Evolutionary conservation across 1,140 invertebrate species (phyloP).

Genomic region (Triops cancriformis): DNA sequence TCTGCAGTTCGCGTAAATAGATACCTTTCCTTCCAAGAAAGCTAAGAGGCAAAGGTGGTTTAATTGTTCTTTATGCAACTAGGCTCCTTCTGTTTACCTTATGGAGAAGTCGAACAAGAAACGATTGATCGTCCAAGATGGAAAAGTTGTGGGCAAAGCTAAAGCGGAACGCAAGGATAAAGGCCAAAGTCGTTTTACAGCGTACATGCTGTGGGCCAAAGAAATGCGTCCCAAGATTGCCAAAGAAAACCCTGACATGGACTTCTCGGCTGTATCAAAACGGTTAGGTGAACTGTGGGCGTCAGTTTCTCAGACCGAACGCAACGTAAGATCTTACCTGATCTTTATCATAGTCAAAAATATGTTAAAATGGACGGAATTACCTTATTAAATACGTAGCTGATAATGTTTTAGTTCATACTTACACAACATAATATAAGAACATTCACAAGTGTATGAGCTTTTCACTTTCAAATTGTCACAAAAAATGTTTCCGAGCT

Average conservation of each 20-base stretch:
- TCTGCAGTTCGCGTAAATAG: neutral
- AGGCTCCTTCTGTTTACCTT: slow-evolving; percentile 61
- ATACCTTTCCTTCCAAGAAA: neutral
- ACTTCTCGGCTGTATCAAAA: slow-evolving; percentile 70
- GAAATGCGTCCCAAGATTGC: slow-evolving; percentile 64
- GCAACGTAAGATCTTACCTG: slow-evolving; percentile 32
- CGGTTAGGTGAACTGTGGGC: slow-evolving; percentile 75
- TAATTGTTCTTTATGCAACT: too few relatives aligned
- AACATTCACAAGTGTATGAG: too few relatives aligned
- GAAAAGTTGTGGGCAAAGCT: slow-evolving; percentile 39
- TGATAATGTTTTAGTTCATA: too few relatives aligned
- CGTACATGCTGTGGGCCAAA: slow-evolving; percentile 83
- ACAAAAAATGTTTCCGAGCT: too few relatives aligned
- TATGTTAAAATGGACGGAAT: too few relatives aligned
- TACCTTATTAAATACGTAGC: too few relatives aligned
- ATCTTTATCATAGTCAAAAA: neutral
- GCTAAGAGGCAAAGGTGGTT: too few relatives aligned
- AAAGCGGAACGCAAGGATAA: slow-evolving; percentile 69
- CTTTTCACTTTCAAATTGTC: too few relatives aligned
- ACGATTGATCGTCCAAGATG: slow-evolving; percentile 61
- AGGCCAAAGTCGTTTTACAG: slow-evolving; percentile 60
- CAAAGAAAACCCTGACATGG: slow-evolving; percentile 61
- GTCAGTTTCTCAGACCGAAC: slow-evolving; percentile 50
- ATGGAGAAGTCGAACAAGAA: slow-evolving; percentile 66
- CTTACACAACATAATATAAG: too few relatives aligned